Conservation (phyloP, 2,888 invertebrate species). For the Limnephilus marmoratus region DNA sequence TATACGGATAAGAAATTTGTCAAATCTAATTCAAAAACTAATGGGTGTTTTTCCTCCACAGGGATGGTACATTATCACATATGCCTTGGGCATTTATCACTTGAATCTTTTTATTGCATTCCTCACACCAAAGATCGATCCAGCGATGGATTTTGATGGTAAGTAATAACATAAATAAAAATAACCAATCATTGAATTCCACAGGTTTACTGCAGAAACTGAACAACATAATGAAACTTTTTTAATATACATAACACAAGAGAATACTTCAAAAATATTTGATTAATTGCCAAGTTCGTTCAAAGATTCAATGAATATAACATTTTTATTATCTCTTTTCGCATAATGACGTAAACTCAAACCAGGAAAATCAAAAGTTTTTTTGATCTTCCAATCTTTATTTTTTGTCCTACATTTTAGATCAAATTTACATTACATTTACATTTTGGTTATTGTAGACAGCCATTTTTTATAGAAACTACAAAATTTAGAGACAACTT, state of each 20-base stretch:
- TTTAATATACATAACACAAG: neutral
- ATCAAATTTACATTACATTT: neutral
- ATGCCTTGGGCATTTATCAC: slow-evolving; percentile 99
- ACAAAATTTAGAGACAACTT: neutral
- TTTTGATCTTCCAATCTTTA: neutral
- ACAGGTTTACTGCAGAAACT: neutral
- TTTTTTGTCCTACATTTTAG: neutral
- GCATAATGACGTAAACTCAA: neutral
- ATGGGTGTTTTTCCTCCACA: slow-evolving; percentile 74
- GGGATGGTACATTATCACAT: slow-evolving; percentile 99
- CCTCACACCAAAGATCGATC: slow-evolving; percentile 99
- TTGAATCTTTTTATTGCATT: slow-evolving; percentile 99
- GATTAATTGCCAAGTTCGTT: neutral
- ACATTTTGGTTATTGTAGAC: neutral
- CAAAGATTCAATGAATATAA: neutral
- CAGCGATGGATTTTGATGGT: slow-evolving; percentile 96
- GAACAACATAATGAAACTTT: neutral
- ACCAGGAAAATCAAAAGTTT: neutral
- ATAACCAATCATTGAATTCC: neutral
- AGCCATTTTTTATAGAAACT: neutral
- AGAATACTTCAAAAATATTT: neutral
- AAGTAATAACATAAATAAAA: slow-evolving; percentile 68
- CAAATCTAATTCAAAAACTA: neutral
- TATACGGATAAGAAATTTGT: neutral
- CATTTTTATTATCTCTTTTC: neutral